Percentiles rank a stretch among this genome's conserved stretches.
Evolutionary conservation across 2,797 vertebrate genomes (phyloP).

Genomic region (Sarcoramphus papa): DNA sequence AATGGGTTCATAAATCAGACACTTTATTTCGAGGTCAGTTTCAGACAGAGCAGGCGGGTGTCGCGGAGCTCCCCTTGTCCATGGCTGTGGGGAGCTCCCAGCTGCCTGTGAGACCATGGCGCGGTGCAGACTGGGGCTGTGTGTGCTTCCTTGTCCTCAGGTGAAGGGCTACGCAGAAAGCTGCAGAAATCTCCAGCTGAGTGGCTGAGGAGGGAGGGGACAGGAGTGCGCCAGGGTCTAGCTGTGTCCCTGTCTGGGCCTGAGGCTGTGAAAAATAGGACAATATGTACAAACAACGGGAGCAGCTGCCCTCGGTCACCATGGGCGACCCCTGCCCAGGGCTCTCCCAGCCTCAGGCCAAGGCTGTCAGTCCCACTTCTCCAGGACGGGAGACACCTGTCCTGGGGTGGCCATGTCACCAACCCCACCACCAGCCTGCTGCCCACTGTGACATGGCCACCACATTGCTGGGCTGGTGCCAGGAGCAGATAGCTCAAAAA

Average conservation of each 20-base stretch:
- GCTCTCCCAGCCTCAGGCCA: background rate
- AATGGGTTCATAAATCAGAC: background rate
- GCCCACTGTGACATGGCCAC: background rate
- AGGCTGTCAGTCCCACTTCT: background rate
- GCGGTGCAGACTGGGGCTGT: background rate
- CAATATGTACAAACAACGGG: background rate
- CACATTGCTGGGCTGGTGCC: background rate
- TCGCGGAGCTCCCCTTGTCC: background rate
- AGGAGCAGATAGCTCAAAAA: background rate
- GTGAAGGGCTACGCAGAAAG: background rate
- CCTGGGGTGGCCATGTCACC: background rate
- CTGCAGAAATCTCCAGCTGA: background rate
- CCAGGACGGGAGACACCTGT: no score
- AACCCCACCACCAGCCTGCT: background rate
- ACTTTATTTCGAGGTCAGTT: background rate
- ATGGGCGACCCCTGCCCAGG: background rate
- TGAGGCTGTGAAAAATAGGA: background rate
- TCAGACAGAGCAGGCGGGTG: background rate
- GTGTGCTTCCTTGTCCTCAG: background rate
- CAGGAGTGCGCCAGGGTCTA: no score
- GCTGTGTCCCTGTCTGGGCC: background rate
- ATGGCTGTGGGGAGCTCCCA: background rate
- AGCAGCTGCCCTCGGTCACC: background rate
- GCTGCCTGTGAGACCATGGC: background rate
- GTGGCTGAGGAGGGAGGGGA: background rate